Conservation (phyloP, 2,888 invertebrate genomes). For the Drosophila siamana region DNA sequence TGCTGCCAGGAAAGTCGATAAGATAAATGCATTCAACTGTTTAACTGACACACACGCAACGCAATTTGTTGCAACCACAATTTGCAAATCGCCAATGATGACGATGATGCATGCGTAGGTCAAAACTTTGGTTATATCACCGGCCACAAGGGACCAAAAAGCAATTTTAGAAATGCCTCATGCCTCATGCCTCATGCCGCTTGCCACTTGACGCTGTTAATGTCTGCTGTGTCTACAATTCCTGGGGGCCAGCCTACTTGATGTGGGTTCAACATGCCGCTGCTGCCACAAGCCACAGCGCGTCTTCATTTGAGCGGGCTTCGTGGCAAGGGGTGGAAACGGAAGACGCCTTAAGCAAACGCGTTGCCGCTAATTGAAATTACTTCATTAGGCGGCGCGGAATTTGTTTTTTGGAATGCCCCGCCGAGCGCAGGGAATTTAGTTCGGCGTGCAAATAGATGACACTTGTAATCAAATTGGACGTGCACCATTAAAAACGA, state of each 20-base stretch:
- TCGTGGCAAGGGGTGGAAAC: neutral
- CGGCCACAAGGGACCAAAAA: neutral
- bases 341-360: constrained; percentile 2
- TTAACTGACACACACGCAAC: constrained; percentile 38
- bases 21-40: constrained; percentile 51
- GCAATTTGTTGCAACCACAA: constrained; percentile 40
- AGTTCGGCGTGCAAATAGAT: constrained; percentile 62
- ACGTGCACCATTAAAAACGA: constrained; percentile 77
- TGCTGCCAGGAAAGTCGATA: constrained; percentile 41
- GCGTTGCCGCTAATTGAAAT: constrained; percentile 68
- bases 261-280: constrained; percentile 57
- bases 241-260: constrained; percentile 34
- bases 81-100: constrained; percentile 29
- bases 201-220: constrained; percentile 32
- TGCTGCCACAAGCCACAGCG: constrained; percentile 19
- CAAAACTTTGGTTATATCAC: constrained; percentile 19
- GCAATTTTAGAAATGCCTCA: no score
- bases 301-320: neutral
- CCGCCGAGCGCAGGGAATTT: constrained; percentile 12
- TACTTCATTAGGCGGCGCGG: constrained; percentile 73
- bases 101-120: constrained; percentile 2
- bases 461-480: constrained; percentile 79
- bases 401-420: constrained; percentile 36
- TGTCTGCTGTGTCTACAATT: neutral
- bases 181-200: constrained; percentile 15